Conservation (phyloP, 2,888 invertebrate species). For the Lagria hirta region DNA sequence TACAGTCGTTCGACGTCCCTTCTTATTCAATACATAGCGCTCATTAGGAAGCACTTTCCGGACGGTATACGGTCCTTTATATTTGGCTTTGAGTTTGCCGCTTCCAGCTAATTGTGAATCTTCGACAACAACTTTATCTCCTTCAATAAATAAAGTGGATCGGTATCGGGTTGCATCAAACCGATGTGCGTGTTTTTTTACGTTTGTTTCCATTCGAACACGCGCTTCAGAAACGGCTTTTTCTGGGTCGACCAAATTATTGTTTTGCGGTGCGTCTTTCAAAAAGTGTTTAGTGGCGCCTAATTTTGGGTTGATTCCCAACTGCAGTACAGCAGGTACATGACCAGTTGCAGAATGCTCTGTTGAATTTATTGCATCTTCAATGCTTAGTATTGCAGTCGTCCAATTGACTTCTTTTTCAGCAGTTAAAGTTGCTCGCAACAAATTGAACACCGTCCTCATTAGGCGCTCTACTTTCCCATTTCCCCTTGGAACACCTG, state of each 20-base stretch:
- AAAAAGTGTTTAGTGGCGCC: not conserved
- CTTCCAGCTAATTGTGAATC: conserved; percentile 15
- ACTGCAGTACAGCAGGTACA: no score
- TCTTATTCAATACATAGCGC: conserved; percentile 26
- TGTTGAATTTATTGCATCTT: not conserved
- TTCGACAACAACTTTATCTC: conserved; percentile 18
- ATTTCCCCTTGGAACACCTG: not conserved
- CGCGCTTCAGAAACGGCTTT: no score
- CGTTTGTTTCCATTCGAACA: no score
- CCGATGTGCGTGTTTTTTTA: no score
- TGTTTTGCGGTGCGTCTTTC: no score
- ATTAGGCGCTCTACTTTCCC: not conserved
- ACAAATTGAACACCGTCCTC: not conserved
- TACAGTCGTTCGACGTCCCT: conserved; percentile 26
- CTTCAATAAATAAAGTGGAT: no score
- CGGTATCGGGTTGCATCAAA: no score
- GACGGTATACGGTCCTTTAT: conserved; percentile 27
- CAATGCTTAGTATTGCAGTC: not conserved
- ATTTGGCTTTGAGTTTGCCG: conserved; percentile 23
- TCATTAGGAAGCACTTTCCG: conserved; percentile 27
- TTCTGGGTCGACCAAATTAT: no score
- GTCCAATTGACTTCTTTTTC: not conserved
- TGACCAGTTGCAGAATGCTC: no score
- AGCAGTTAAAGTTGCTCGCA: not conserved
- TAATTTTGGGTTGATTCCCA: not conserved